phyloP scores from a whole-genome alignment of 2,888 invertebrate species.

The Scaeva pyrastri region DNA sequence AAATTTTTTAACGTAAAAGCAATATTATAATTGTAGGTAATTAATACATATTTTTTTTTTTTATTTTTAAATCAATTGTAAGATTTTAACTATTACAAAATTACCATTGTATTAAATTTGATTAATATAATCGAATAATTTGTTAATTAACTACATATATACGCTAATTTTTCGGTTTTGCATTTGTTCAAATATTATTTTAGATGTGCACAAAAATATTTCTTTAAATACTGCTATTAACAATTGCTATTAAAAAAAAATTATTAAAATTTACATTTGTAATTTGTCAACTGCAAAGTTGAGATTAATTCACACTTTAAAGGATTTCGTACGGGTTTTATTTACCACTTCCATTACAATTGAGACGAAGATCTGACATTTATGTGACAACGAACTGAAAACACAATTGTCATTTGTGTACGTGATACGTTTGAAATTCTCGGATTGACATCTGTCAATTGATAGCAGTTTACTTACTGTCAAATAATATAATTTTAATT shows the following conservation, averaged over 20 bases:
- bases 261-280: neutral
- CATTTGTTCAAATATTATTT: conserved; percentile 19
- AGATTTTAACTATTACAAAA: conserved; percentile 23
- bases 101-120: conserved; percentile 7
- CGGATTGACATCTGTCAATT: too few relatives aligned
- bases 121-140: neutral
- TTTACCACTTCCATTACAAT: too few relatives aligned
- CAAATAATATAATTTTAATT: too few relatives aligned
- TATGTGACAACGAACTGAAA: too few relatives aligned
- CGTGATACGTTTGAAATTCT: too few relatives aligned
- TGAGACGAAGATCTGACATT: too few relatives aligned
- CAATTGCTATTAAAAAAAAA: neutral
- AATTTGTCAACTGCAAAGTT: neutral
- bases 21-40: conserved; percentile 5
- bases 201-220: conserved; percentile 17
- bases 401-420: too few relatives aligned
- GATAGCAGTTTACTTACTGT: too few relatives aligned
- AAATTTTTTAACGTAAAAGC: conserved; percentile 20
- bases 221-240: neutral
- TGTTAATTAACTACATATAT: conserved; percentile 21
- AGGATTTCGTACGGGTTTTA: too few relatives aligned
- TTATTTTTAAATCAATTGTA: conserved; percentile 39
- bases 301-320: too few relatives aligned
- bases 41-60: conserved; percentile 11
- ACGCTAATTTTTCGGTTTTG: conserved; percentile 23